Evolutionary conservation across 2,797 vertebrate genomes (phyloP).

Genomic region (Benthosema pterotum): DNA sequence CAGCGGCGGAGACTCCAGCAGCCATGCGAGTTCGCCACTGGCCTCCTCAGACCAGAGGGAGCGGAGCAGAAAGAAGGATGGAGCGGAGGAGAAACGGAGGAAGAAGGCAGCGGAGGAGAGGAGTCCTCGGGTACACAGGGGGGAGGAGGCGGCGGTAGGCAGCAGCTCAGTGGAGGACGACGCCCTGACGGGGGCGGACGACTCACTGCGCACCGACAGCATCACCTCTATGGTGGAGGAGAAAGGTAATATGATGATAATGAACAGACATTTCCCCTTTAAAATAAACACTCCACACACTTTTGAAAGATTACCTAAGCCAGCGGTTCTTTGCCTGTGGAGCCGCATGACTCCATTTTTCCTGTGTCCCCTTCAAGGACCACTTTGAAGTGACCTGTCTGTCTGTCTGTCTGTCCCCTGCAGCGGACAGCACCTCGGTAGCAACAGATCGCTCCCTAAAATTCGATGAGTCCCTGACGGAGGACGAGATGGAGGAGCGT

Average conservation of each 20-base stretch:
- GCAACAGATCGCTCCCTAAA: slow-evolving; percentile 92
- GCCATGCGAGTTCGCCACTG: slow-evolving; percentile 78
- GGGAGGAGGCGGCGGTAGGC: slow-evolving; percentile 70
- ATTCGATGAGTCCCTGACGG: slow-evolving; percentile 95
- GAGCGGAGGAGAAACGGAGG: slow-evolving; percentile 42
- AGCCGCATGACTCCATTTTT: too few species aligned
- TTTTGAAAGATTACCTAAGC: too few species aligned
- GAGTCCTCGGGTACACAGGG: slow-evolving; percentile 44
- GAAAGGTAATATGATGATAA: slow-evolving; percentile 87
- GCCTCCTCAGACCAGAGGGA: slow-evolving; percentile 60
- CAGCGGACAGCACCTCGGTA: slow-evolving; percentile 85
- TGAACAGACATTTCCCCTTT: too few species aligned
- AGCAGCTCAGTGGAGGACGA: slow-evolving; percentile 87
- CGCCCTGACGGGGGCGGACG: slow-evolving; percentile 77
- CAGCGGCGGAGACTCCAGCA: slow-evolving; percentile 77
- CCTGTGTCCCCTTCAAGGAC: too few species aligned
- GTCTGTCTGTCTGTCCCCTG: too few species aligned
- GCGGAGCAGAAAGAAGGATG: slow-evolving; percentile 72
- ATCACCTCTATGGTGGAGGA: slow-evolving; percentile 84
- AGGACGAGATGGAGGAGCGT: slow-evolving; percentile 94
- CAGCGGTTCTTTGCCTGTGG: too few species aligned
- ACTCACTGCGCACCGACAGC: slow-evolving; percentile 85
- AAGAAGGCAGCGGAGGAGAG: slow-evolving; percentile 47
- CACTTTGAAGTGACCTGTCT: background rate
- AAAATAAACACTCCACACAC: too few species aligned